phyloP scores from a whole-genome alignment of 2,113 vertebrate genomes.

The Epinephelus moara region DNA sequence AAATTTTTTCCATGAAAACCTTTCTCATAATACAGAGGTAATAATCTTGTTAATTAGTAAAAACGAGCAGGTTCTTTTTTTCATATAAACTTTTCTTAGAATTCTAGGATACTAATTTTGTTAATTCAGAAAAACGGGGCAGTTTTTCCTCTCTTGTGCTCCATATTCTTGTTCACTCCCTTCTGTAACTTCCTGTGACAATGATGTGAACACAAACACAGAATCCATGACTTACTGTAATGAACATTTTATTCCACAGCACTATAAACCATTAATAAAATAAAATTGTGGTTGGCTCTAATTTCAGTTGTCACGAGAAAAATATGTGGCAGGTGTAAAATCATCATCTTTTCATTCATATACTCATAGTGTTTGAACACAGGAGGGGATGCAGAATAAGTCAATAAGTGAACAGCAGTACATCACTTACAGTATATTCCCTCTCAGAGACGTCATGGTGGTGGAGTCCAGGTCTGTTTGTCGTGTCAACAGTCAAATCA shows the following conservation, averaged over 20 bases:
- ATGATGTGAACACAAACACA: constrained; percentile 3
- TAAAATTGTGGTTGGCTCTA: constrained; percentile 67
- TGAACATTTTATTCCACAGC: constrained; percentile 83
- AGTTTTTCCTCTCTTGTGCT: no score
- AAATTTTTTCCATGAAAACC: no score
- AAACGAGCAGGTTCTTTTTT: no score
- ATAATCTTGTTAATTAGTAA: no score
- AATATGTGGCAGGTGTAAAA: constrained; percentile 69
- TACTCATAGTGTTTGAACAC: constrained; percentile 30
- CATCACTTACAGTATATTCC: constrained; percentile 6
- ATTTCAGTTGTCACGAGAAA: constrained; percentile 70
- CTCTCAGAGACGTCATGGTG: background rate
- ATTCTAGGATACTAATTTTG: no score
- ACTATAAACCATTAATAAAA: constrained; percentile 82
- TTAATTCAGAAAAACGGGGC: no score
- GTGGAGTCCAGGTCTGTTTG: background rate
- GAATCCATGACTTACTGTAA: constrained; percentile 46
- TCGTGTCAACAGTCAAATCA: constrained; percentile 24
- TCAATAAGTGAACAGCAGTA: constrained; percentile 33
- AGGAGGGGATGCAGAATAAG: constrained; percentile 25
- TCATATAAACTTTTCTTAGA: no score
- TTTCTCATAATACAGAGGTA: no score
- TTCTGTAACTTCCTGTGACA: no score
- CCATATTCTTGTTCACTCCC: no score
- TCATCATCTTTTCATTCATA: constrained; percentile 54